Evolutionary conservation across 2,113 vertebrate species (phyloP).

Genomic region (Pterocles gutturalis): DNA sequence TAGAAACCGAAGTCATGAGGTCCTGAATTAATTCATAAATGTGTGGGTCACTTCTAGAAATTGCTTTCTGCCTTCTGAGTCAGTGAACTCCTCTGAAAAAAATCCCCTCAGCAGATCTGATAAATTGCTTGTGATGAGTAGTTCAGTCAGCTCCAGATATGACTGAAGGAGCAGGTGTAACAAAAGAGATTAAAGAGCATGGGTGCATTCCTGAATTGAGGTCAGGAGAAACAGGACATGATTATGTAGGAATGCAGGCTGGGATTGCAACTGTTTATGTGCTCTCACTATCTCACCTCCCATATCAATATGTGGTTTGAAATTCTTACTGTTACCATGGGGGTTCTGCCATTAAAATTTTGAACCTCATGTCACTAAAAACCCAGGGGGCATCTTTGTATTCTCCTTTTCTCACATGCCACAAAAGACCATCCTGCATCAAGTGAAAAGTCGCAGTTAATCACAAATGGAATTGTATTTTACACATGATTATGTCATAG

Average conservation of each 20-base stretch:
- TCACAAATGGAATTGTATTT: background rate
- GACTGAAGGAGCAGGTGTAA: background rate
- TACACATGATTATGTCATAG: rapidly evolving
- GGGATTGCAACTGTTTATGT: background rate
- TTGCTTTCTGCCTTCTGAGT: background rate
- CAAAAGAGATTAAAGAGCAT: background rate
- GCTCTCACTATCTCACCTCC: background rate
- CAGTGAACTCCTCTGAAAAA: background rate
- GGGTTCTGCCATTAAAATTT: background rate
- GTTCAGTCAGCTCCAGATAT: background rate
- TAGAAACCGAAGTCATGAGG: background rate
- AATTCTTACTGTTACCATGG: background rate
- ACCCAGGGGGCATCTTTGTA: background rate
- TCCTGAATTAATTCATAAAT: background rate
- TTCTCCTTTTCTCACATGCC: background rate
- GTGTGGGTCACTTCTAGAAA: background rate
- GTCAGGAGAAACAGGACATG: background rate
- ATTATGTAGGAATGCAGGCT: background rate
- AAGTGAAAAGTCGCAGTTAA: background rate
- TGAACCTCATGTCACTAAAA: background rate
- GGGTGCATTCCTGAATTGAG: background rate
- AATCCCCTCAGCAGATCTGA: background rate
- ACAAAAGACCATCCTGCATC: background rate
- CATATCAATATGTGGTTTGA: background rate
- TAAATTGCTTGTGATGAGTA: background rate